Percentiles rank a stretch among this genome's conserved stretches.
Conservation (phyloP, 2,113 vertebrate genomes). For the Mellivora capensis region DNA sequence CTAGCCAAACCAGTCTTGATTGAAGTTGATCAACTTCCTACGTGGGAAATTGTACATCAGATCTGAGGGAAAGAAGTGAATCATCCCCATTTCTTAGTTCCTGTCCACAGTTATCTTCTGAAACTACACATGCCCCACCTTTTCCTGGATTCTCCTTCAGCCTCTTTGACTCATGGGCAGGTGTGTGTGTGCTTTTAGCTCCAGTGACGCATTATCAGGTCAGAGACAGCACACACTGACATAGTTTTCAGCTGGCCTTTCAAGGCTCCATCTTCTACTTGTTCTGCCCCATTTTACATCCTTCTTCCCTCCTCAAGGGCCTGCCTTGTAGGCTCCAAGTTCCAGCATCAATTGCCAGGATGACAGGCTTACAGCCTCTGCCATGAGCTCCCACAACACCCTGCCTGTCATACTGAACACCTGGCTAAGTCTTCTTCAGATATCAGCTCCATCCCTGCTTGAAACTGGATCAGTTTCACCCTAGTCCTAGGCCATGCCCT, state of each 20-base stretch:
- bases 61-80: not conserved
- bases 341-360: not conserved
- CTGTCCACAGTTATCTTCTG: not conserved
- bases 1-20: not conserved
- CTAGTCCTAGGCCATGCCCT: not conserved
- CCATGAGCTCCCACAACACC: not conserved
- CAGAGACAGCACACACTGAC: not conserved
- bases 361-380: not conserved
- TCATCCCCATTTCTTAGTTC: not conserved
- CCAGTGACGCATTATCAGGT: not conserved
- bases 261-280: not conserved
- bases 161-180: not conserved
- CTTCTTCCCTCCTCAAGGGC: not conserved
- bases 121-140: not conserved
- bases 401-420: not conserved
- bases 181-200: not conserved
- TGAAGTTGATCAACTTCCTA: not conserved
- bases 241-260: not conserved
- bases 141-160: not conserved
- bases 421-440: not conserved
- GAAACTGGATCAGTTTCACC: not conserved
- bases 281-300: not conserved
- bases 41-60: not conserved
- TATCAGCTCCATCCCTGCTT: not conserved
- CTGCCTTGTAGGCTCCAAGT: not conserved